Conservation (phyloP, 2,888 invertebrate species). For the Griposia aprilina region DNA sequence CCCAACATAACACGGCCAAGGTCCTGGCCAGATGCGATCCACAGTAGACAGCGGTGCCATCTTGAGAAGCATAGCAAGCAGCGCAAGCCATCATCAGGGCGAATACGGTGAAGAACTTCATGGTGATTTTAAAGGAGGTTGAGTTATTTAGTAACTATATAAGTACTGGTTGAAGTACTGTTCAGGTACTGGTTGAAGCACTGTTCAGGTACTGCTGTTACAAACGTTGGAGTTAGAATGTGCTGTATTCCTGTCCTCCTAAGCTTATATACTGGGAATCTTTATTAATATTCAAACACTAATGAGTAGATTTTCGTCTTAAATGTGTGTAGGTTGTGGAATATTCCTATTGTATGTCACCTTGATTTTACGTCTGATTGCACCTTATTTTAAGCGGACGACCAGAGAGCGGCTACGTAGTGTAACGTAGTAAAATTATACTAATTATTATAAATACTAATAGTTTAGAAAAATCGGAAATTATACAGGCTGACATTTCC, state of each 20-base stretch:
- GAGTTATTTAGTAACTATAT: neutral
- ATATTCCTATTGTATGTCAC: constrained; percentile 48
- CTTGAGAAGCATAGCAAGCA: constrained; percentile 41
- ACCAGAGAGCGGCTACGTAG: constrained; percentile 16
- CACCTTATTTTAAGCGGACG: constrained; percentile 34
- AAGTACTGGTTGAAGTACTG: too few relatives aligned
- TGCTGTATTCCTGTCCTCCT: neutral
- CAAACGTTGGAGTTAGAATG: constrained; percentile 37
- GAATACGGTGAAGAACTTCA: constrained; percentile 52
- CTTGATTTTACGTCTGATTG: constrained; percentile 42
- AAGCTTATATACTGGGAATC: constrained; percentile 42
- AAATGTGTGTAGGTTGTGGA: constrained; percentile 33
- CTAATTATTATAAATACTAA: neutral
- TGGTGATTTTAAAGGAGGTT: constrained; percentile 18
- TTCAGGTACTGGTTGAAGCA: neutral
- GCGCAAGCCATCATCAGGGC: constrained; percentile 36
- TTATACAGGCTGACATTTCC: neutral
- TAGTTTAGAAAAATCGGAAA: neutral
- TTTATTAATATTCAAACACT: constrained; percentile 58
- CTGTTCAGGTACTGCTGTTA: neutral
- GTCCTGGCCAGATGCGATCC: constrained; percentile 46
- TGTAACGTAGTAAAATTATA: neutral
- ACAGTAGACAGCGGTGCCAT: constrained; percentile 46
- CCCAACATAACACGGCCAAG: constrained; percentile 44
- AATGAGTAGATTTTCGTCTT: constrained; percentile 37